Conservation (phyloP, 2,888 invertebrate genomes). For the Nysson spinosus region DNA sequence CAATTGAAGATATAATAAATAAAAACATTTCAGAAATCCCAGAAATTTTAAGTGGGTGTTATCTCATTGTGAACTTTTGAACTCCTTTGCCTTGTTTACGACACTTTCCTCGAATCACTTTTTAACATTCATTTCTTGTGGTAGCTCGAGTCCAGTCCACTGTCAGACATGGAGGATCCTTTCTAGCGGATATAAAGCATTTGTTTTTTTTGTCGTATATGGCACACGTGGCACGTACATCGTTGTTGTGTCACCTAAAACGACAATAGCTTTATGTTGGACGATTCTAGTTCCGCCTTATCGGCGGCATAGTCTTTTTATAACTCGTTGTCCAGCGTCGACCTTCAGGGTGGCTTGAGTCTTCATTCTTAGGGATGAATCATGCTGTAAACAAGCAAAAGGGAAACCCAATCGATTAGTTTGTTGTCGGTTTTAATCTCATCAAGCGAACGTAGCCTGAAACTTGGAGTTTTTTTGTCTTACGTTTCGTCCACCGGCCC, state of each 20-base stretch:
- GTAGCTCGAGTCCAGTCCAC: neutral
- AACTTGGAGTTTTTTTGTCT: conserved; percentile 18
- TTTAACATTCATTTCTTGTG: conserved; percentile 9
- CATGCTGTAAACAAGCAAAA: conserved; percentile 69
- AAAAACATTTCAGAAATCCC: too few species aligned
- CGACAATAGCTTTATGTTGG: conserved; percentile 69
- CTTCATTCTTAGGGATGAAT: conserved; percentile 22
- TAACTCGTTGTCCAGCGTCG: conserved; percentile 17
- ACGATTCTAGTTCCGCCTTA: conserved; percentile 42
- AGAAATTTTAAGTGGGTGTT: too few species aligned
- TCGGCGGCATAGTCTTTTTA: conserved; percentile 34
- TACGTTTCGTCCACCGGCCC: conserved; percentile 9
- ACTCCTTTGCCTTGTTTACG: conserved; percentile 4
- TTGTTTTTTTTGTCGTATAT: conserved; percentile 16
- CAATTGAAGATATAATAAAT: too few species aligned
- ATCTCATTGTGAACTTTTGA: neutral
- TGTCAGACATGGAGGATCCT: neutral
- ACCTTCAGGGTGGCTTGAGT: neutral
- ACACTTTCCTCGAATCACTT: conserved; percentile 9
- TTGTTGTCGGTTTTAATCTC: conserved; percentile 15
- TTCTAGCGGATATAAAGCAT: conserved; percentile 25
- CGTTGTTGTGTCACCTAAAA: conserved; percentile 70
- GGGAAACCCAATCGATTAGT: conserved; percentile 68
- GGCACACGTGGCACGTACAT: conserved; percentile 63
- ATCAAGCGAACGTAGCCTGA: conserved; percentile 38